Base-by-base conservation (phyloP, 2,888 invertebrate genomes). In the Cistogaster globosa region DNA sequence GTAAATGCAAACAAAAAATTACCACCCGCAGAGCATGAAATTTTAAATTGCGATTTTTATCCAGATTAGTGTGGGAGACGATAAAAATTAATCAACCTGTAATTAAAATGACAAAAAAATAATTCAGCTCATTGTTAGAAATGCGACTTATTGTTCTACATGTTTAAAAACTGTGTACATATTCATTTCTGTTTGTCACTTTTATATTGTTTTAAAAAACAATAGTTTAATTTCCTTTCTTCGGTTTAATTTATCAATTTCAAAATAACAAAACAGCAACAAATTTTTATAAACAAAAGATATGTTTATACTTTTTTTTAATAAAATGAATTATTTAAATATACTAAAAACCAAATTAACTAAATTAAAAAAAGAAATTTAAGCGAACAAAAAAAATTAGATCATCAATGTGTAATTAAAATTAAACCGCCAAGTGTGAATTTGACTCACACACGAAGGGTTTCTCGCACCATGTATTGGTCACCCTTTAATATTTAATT, bases 221-320 rank as follows among this genome's bases (percentile, higher is more conserved):
- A 65, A 65, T 55, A 57, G 63, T 36, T 60, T 51, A 2, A 72
- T 48, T 26, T 71, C 0, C 36, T 20, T 53, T 53, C 16, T 68
- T 36, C 26, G 51, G 9, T 55, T 42, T 65, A 65, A 76, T 76
- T 57, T 48, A 76, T 45, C n/a, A 36, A 65, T 65, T 72, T 65
- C 1, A 57, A 65, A 67, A 45, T 57, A 76, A 48, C 18, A 51
- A 48, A 32, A 26, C 45, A 16, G 6, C 18, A 63, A 57, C 55
- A 65, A 18, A 36, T 71, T 58, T 18, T n/a, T 26, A 57, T 69
- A 16, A 58, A 48, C n/a, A 58, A 58, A 45, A 20, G 42, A 2
- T 18, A 69, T 26, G 8, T 32, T 5, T 32, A 32, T 32, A 32
- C 6, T 32, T 32, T 69, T 42, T 12, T 12, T 38, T 57, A 71